phyloP scores from a whole-genome alignment of 2,888 invertebrate genomes.

The Drosophila pseudotalamancana region DNA sequence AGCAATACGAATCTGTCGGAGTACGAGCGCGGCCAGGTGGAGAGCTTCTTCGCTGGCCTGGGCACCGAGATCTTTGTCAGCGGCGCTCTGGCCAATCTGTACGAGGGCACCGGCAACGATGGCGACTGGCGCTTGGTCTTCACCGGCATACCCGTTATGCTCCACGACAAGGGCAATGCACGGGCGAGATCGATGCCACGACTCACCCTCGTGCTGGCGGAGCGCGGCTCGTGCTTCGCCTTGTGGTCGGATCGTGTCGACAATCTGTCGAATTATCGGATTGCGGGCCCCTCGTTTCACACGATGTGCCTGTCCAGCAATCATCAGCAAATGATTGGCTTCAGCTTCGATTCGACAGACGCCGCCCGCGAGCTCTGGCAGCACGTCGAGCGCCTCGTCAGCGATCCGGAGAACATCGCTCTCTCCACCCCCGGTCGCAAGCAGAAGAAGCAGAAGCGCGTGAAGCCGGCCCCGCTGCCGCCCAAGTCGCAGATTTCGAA shows the following conservation, averaged over 20 bases:
- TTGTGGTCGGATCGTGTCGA: conserved; percentile 93
- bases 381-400: conserved; percentile 88
- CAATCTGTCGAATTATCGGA: conserved; percentile 90
- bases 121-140: conserved; percentile 90
- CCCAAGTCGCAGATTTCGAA: conserved; percentile 92
- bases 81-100: conserved; percentile 90
- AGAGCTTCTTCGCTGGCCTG: conserved; percentile 90
- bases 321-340: conserved; percentile 90
- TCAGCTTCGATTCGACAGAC: conserved; percentile 91
- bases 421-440: conserved; percentile 88
- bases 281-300: conserved; percentile 90
- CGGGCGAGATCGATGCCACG: conserved; percentile 88
- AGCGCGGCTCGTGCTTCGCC: conserved; percentile 92
- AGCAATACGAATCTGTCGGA: conserved; percentile 86
- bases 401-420: conserved; percentile 91
- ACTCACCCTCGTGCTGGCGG: conserved; percentile 90
- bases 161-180: conserved; percentile 91
- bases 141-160: conserved; percentile 91
- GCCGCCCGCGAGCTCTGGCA: conserved; percentile 90
- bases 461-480: conserved; percentile 87
- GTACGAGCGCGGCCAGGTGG: conserved; percentile 88
- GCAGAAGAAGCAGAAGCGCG: conserved; percentile 85
- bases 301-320: conserved; percentile 92
- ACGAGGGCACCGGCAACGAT: conserved; percentile 86
- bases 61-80: conserved; percentile 92